These are phyloP conservation scores for Antheraea pernyi DNA, from an alignment of 1,140 invertebrate species.

Conservation along the genomic window DNA sequence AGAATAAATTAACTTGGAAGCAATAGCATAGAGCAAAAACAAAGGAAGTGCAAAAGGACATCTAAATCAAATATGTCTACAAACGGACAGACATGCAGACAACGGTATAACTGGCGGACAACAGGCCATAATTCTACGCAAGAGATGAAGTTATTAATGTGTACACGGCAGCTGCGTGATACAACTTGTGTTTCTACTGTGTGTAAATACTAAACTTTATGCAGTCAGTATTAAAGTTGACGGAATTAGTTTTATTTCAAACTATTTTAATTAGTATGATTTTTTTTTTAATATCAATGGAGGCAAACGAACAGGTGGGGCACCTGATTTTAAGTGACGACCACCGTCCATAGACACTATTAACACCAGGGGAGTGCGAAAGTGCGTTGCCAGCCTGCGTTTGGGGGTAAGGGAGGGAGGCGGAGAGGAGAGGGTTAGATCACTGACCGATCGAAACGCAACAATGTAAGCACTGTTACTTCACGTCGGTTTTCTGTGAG, in stretches of 20 bases:
- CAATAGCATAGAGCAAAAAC: not conserved
- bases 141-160: slow-evolving; percentile 49
- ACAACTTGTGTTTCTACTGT: slow-evolving; percentile 6
- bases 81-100: slow-evolving; percentile 35
- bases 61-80: slow-evolving; percentile 46
- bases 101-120: slow-evolving; percentile 24
- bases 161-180: slow-evolving; percentile 21
- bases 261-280: not conserved
- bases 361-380: too few species aligned
- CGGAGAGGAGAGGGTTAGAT: too few species aligned
- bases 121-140: slow-evolving; percentile 34
- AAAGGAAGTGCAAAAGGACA: slow-evolving; percentile 25
- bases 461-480: too few species aligned
- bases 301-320: too few species aligned
- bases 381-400: too few species aligned
- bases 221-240: not conserved
- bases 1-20: not conserved
- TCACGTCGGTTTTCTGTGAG: too few species aligned
- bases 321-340: too few species aligned
- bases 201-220: not conserved
- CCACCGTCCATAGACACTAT: too few species aligned
- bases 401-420: too few species aligned
- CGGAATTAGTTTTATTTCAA: not conserved
- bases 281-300: too few species aligned
- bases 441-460: too few species aligned